Evolutionary conservation across 2,888 invertebrate genomes (phyloP).

Genomic region (Cosmorhoe ocellata): DNA sequence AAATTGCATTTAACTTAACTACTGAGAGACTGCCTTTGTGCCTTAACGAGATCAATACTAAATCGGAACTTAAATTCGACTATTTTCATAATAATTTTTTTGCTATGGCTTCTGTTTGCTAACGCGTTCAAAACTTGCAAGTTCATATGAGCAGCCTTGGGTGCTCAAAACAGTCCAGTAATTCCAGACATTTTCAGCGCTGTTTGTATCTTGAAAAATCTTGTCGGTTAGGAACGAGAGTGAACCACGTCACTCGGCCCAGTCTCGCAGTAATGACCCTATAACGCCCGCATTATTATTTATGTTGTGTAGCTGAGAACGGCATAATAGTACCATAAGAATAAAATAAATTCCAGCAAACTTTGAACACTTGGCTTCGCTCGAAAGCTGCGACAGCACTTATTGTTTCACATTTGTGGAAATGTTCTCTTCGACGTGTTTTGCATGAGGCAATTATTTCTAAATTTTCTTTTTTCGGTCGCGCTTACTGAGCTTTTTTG

Average conservation of each 20-base stretch:
- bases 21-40: no score
- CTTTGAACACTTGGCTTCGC: constrained; percentile 72
- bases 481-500: not conserved
- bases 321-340: constrained; percentile 80
- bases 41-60: no score
- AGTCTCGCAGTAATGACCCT: constrained; percentile 75
- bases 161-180: no score
- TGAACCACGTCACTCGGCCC: constrained; percentile 61
- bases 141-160: no score
- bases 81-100: no score
- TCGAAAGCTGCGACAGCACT: constrained; percentile 70
- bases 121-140: no score
- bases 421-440: constrained; percentile 60
- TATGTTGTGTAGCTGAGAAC: constrained; percentile 80
- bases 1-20: no score
- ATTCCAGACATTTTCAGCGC: constrained; percentile 2
- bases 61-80: no score
- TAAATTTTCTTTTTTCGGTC: constrained; percentile 28
- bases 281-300: constrained; percentile 80
- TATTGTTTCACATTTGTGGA: constrained; percentile 71
- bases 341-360: constrained; percentile 77
- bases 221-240: constrained; percentile 11
- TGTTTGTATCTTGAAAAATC: constrained; percentile 4
- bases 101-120: no score
- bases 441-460: constrained; percentile 54